Base-by-base conservation (phyloP, 30 jellyfish, hydroid and myxozoan species). In the Nemopilema nomurai region DNA sequence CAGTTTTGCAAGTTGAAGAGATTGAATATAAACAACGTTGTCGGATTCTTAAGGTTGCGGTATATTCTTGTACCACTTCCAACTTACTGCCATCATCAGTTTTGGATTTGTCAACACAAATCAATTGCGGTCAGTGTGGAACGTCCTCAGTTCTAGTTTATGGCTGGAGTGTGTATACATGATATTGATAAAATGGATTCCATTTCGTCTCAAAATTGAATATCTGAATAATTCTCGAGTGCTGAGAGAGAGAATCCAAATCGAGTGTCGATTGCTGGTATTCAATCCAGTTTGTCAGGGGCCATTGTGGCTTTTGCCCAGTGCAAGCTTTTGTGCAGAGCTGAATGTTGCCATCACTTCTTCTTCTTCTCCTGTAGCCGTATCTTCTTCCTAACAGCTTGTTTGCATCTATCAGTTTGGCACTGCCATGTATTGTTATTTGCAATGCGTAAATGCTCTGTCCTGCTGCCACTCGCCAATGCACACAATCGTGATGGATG, bases 21-120 rank as follows among this genome's bases (percentile, higher is more conserved):
- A n/a, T n/a, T n/a, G n/a, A n/a, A n/a, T n/a, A n/a, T n/a, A n/a
- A n/a, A n/a, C n/a, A n/a, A n/a, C n/a, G n/a, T n/a, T n/a, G n/a
- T n/a, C 13, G 57, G 57, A 41, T 41, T 13, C 57, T 41, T 41
- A 41, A 6, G 57, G 6, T 41, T 41, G 57, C 13, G 57, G 57
- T 13, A 13, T 41, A 41, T 41, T 41, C 57, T 41, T 41, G 57
- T 41, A 30, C 24, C 33, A 19, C 24, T 79, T 78, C 79, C 80
- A 66, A 65, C 70, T 18, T 13, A 31, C 4, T 4, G 6, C 67
- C 7, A 20, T 52, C 89, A 67, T 79, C 89, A 65, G 80, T 28
- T 79, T 79, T 50, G 67, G 80, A 79, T 63, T 79, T 79, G 76
- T 79, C 89, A 79, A 49, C 89, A 49, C 79, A 29, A 33, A n/a